These are phyloP conservation scores for Drosophila formosana DNA, from an alignment of 2,888 invertebrate species.

Conservation along the genomic window DNA sequence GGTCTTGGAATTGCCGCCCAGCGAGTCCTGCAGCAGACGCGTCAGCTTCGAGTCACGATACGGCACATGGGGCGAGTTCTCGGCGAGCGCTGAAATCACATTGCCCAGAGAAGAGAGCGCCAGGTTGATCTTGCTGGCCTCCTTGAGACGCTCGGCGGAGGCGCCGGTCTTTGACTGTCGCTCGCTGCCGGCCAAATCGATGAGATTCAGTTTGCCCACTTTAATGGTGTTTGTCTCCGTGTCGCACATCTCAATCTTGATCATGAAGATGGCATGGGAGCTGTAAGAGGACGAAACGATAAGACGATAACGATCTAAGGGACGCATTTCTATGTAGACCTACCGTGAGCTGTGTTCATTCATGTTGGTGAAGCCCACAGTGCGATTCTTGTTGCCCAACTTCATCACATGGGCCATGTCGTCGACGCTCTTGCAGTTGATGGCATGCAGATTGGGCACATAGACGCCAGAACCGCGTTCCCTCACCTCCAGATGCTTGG, in stretches of 20 bases:
- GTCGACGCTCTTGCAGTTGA: slow-evolving; percentile 96
- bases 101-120: slow-evolving; percentile 98
- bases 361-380: slow-evolving; percentile 98
- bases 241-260: slow-evolving; percentile 97
- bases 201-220: slow-evolving; percentile 98
- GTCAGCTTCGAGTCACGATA: slow-evolving; percentile 99
- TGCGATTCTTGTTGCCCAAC: slow-evolving; percentile 96
- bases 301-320: too few species aligned
- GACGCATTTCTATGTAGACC: neutral
- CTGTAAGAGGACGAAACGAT: slow-evolving; percentile 83
- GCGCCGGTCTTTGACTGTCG: slow-evolving; percentile 98
- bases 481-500: slow-evolving; percentile 87
- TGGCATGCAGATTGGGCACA: slow-evolving; percentile 97
- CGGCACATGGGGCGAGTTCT: slow-evolving; percentile 97
- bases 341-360: slow-evolving; percentile 96
- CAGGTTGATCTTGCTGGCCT: slow-evolving; percentile 98
- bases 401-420: slow-evolving; percentile 98
- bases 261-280: slow-evolving; percentile 99
- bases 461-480: slow-evolving; percentile 94
- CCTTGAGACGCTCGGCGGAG: slow-evolving; percentile 95
- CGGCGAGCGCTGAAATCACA: slow-evolving; percentile 98
- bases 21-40: slow-evolving; percentile 97
- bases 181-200: slow-evolving; percentile 99
- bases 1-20: slow-evolving; percentile 99
- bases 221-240: slow-evolving; percentile 87